phyloP scores from a whole-genome alignment of 2,888 invertebrate genomes.

The Archips crataeganus region DNA sequence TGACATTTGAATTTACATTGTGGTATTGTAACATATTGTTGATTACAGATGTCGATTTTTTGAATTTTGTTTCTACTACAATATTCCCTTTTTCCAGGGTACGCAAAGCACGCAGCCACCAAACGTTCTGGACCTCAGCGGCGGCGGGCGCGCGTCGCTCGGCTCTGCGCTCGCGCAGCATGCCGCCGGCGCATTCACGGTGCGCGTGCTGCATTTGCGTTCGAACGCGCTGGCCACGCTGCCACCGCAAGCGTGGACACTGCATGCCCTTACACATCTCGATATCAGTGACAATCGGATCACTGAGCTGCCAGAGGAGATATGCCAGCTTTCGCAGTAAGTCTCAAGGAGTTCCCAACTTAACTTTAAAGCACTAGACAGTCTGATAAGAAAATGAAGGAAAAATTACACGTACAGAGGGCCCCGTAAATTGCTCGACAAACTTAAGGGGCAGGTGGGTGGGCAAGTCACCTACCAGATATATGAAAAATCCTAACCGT shows the following conservation, averaged over 20 bases:
- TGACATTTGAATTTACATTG: too few species aligned
- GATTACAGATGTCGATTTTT: not conserved
- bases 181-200: conserved; percentile 67
- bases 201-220: conserved; percentile 69
- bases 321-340: conserved; percentile 82
- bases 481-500: too few species aligned
- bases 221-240: conserved; percentile 86
- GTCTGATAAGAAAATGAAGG: too few species aligned
- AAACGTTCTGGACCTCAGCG: conserved; percentile 75
- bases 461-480: too few species aligned
- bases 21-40: too few species aligned
- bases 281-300: conserved; percentile 90
- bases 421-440: too few species aligned
- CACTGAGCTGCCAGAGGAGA: conserved; percentile 87
- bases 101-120: conserved; percentile 80
- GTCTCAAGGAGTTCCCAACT: conserved; percentile 46
- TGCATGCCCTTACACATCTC: conserved; percentile 87
- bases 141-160: conserved; percentile 70
- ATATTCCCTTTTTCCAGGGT: conserved; percentile 61
- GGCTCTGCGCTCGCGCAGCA: conserved; percentile 70
- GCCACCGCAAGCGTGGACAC: conserved; percentile 86
- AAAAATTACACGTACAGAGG: too few species aligned
- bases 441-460: too few species aligned
- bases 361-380: too few species aligned
- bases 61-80: not conserved